Percentiles rank a stretch among this genome's conserved stretches.
phyloP scores from a whole-genome alignment of 2,113 vertebrate genomes.

The Phalacrocorax brasilianus region DNA sequence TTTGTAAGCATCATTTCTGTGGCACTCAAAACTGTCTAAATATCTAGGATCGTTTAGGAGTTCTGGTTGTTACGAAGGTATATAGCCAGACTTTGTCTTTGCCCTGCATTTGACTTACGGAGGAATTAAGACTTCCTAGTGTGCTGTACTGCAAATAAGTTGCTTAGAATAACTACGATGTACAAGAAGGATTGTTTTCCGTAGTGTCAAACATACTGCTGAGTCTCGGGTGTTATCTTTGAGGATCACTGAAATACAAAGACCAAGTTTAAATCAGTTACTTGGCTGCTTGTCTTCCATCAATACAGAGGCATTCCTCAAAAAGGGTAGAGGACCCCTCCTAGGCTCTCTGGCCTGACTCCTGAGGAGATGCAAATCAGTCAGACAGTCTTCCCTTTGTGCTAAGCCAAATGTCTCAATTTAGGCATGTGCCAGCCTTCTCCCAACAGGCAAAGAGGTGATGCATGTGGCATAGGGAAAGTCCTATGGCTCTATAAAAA shows the following conservation, averaged over 20 bases:
- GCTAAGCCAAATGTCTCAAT: neutral
- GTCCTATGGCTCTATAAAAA: neutral
- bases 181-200: neutral
- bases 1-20: neutral
- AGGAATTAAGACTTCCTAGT: neutral
- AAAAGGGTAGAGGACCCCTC: neutral
- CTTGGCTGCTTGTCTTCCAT: neutral
- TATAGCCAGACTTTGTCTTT: neutral
- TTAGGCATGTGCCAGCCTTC: accelerated
- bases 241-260: neutral
- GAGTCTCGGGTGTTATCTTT: neutral
- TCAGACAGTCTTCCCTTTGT: neutral
- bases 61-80: neutral
- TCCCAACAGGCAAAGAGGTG: neutral
- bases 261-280: neutral
- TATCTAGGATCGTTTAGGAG: neutral
- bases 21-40: neutral
- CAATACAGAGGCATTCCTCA: neutral
- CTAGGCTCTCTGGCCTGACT: neutral
- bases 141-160: neutral
- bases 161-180: neutral
- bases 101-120: accelerated
- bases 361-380: neutral
- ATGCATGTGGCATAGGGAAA: neutral
- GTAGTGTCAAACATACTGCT: neutral